Evolutionary conservation across 2,888 invertebrate genomes (phyloP).

Genomic region (Notodonta ziczac): DNA sequence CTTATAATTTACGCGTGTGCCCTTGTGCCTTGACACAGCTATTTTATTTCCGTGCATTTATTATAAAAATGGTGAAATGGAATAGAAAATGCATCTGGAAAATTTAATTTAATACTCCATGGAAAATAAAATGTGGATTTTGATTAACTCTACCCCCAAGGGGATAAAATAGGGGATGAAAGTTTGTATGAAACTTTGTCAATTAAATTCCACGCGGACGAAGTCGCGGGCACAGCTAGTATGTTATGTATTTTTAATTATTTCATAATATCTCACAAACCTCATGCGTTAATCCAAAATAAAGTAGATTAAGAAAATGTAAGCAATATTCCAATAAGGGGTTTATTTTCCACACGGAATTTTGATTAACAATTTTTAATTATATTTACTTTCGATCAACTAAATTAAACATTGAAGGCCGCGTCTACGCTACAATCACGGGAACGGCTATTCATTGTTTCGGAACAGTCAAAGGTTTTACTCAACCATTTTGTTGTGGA

Average conservation of each 20-base stretch:
- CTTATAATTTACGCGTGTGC: constrained; percentile 4
- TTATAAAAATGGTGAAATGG: constrained; percentile 22
- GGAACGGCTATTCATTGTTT: constrained; percentile 13
- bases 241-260: no score
- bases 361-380: constrained; percentile 24
- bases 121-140: no score
- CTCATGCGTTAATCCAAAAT: no score
- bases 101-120: background rate
- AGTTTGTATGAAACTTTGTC: no score
- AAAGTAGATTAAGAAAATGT: no score
- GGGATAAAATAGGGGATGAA: no score
- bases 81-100: constrained; percentile 19
- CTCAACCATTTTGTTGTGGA: background rate
- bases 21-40: constrained; percentile 21
- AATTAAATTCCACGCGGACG: no score
- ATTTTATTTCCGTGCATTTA: constrained; percentile 18
- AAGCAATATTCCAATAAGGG: no score
- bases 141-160: no score
- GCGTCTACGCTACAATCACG: constrained; percentile 3
- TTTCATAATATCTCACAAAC: no score
- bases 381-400: constrained; percentile 22
- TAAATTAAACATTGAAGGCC: constrained; percentile 15
- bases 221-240: no score
- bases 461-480: constrained; percentile 5
- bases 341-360: background rate